Base-by-base conservation (phyloP, 64 coral and sea anemone species). In the Orbicella faveolata region DNA sequence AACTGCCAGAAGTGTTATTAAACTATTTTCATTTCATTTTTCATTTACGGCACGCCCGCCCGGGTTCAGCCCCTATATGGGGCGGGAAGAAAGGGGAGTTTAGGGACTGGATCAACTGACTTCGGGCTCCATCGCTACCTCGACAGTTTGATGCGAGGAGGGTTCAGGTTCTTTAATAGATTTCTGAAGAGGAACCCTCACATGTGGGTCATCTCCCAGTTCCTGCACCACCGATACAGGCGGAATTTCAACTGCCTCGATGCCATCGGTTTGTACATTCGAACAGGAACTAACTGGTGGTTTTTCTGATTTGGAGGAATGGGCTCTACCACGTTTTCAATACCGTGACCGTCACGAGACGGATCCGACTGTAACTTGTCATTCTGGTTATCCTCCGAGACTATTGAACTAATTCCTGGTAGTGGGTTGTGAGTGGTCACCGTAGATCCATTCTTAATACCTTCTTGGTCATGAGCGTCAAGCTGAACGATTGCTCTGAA, bases 121-220 rank as follows among this genome's bases (percentile, higher is more conserved):
- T 79, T 79, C 76, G 51, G 76, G 76, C 44, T 79, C 76, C 18
- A 23, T 79, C 72, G 72, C 30, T 74, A 74, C 72, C 9, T 74
- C 33, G 30, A 30, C 30, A 30, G 30, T 30, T 30, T 30, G 30
- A 30, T 30, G 30, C 30, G 30, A 30, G 30, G 30, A 79, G 21
- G 76, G 76, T 25, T 79, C 77, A 79, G 77, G 77, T 79, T 79
- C 77, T 23, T 57, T 1, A 55, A 79, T 79, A 79, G 77, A 10
- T 79, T 79, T 14, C 77, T 79, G 75, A 75, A 75, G 73, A 75
- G 34, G 73, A 75, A 75, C 73, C 6, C 11, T 5, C 48, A 79
- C 51, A 79, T 79, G 19, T 79, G 1, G 77, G 51, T 79, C 77
- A 79, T 79, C 77, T 79, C 30, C 30, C 30, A 20, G 41, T 78